phyloP scores from a whole-genome alignment of 2,888 invertebrate species.

The Phyllotreta striolata region DNA sequence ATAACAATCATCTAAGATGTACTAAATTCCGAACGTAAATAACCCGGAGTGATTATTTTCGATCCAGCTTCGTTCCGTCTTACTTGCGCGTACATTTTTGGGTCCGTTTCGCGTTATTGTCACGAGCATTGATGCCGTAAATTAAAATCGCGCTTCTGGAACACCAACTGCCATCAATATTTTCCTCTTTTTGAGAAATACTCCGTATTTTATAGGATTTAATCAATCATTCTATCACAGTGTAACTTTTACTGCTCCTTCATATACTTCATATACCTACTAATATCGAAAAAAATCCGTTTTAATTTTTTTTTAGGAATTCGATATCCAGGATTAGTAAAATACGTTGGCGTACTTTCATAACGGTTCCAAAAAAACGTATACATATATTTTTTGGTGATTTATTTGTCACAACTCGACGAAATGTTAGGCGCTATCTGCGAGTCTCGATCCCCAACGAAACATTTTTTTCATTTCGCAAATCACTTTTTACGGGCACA shows the following conservation, averaged over 20 bases:
- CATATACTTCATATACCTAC: too few relatives aligned
- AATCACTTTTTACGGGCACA: conserved; percentile 31
- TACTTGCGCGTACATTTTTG: conserved; percentile 5
- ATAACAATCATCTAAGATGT: conserved; percentile 41
- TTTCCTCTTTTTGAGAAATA: too few relatives aligned
- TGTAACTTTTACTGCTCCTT: too few relatives aligned
- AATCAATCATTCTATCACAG: too few relatives aligned
- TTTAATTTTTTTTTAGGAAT: too few relatives aligned
- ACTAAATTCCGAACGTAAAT: conserved; percentile 43
- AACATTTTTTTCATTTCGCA: conserved; percentile 26
- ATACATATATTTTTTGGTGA: conserved; percentile 11
- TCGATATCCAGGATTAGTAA: too few relatives aligned
- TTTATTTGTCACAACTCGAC: conserved; percentile 25
- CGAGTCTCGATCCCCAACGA: conserved; percentile 21
- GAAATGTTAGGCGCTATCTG: conserved; percentile 27
- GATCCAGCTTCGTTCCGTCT: conserved; percentile 11
- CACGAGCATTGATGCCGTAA: conserved; percentile 14
- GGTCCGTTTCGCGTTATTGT: conserved; percentile 4
- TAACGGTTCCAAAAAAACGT: too few relatives aligned
- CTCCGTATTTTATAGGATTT: too few relatives aligned
- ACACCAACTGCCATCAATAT: too few relatives aligned
- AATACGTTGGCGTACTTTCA: too few relatives aligned
- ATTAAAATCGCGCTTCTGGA: conserved; percentile 16
- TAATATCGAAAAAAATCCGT: too few relatives aligned
- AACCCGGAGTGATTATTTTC: conserved; percentile 37